Conservation (phyloP, 2,113 vertebrate genomes). For the Pterophyllum scalare region DNA sequence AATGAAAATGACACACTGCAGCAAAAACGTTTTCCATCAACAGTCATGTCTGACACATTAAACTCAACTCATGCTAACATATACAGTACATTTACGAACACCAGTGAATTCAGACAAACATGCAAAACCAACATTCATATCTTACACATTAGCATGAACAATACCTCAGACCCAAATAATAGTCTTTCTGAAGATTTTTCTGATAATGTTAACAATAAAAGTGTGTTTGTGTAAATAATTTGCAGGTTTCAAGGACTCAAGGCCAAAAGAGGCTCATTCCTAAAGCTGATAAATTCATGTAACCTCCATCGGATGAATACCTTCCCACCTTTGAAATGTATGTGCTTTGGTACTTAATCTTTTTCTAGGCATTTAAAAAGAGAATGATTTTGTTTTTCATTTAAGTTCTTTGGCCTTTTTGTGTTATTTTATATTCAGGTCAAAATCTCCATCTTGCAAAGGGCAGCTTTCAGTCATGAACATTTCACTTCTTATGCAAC, state of each 20-base stretch:
- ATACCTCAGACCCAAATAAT: not conserved
- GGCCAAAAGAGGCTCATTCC: not conserved
- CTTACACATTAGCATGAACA: not conserved
- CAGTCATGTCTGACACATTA: too few species aligned
- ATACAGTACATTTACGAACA: not conserved
- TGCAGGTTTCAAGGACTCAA: not conserved
- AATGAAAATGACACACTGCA: not conserved
- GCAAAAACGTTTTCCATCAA: accelerated
- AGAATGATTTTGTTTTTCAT: not conserved
- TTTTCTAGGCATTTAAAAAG: not conserved
- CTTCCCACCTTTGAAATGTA: not conserved
- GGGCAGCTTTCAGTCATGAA: not conserved
- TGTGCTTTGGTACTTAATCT: not conserved
- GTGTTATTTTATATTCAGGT: not conserved
- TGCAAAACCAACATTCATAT: not conserved
- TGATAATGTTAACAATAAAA: not conserved
- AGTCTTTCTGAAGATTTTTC: not conserved
- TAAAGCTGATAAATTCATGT: too few species aligned
- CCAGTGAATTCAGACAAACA: not conserved
- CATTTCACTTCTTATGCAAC: not conserved
- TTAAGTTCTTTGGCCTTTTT: not conserved
- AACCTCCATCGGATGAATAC: not conserved
- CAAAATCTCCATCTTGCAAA: not conserved
- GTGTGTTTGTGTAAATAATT: not conserved
- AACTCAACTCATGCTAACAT: too few species aligned